Base-by-base conservation (phyloP, 1,140 invertebrate genomes). In the Aphaenogaster floridana region DNA sequence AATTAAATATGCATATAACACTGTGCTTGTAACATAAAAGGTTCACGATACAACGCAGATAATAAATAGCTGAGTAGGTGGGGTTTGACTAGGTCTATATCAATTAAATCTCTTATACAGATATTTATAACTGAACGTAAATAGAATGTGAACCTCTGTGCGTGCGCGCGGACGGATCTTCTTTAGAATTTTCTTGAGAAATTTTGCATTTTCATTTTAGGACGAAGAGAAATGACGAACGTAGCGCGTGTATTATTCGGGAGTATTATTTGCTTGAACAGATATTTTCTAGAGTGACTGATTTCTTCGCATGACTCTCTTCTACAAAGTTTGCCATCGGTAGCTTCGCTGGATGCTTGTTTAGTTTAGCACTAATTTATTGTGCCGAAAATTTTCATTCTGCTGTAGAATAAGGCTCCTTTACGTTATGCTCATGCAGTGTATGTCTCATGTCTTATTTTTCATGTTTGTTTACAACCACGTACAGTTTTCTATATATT, bases 401-500 rank as follows among this genome's bases (percentile, higher is more conserved):
- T 91, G 93, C 94, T 93, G 88, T 94, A 94, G 93, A 92, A 92
- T 92, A 93, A 93, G 78, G 91, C 86, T 93, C 90, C 92, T 90
- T 93, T 93, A 89, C 95, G 93, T 95, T 94, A 92, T 95, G 94
- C 94, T 95, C 95, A 93, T 95, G 95, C 94, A 92, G 93, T 93
- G 94, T 95, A 94, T 95, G 95, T 94, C 94, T 95, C 95, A 95
- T 95, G 95, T 95, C 94, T 94, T 93, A 94, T 93, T 93, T 94
- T 92, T 95, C 89, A 89, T 89, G 80, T 93, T 93, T 93, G 88
- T 94, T 92, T 91, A 92, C 90, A 91, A 88, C 89, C 93, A 90
- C 50, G 61, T 88, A 88, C 78, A 90, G 61, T 89, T 89, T 89
- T 83, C 61, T 86, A 39, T 89, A 39, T 89, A 86, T 87, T 45